A percentile compares a stretch with the other conserved stretches of the same genome.
phyloP scores from a whole-genome alignment of 1,140 invertebrate genomes.

The Heterodera schachtii region DNA sequence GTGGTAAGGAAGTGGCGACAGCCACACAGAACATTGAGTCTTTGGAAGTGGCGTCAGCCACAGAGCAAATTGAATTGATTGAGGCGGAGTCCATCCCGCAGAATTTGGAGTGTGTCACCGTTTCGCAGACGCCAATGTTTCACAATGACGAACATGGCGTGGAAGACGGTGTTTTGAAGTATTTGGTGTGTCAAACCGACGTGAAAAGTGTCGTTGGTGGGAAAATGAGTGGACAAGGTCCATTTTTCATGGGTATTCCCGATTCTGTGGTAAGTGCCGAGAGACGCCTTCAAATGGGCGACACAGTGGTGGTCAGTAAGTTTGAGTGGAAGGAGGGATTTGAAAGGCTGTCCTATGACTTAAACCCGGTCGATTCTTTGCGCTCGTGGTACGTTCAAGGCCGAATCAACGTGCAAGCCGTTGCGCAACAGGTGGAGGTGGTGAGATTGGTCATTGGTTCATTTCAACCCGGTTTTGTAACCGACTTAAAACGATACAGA shows the following conservation, averaged over 20 bases:
- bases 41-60: too few relatives aligned
- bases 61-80: too few relatives aligned
- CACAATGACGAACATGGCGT: too few relatives aligned
- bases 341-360: background rate
- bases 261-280: background rate
- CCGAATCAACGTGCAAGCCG: background rate
- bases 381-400: background rate
- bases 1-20: too few relatives aligned
- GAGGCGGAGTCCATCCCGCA: too few relatives aligned
- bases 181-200: background rate
- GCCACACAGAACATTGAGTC: too few relatives aligned
- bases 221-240: background rate
- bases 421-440: background rate
- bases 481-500: background rate
- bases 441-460: background rate
- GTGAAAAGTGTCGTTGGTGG: background rate
- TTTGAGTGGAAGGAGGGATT: background rate
- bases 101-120: too few relatives aligned
- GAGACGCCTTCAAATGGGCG: background rate
- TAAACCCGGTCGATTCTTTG: background rate
- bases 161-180: background rate
- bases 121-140: too few relatives aligned
- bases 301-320: background rate
- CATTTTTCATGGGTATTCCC: conserved; percentile 13
- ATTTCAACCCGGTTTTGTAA: background rate